Base-by-base conservation (phyloP, 2,797 vertebrate genomes). In the Smutsia temminckii region DNA sequence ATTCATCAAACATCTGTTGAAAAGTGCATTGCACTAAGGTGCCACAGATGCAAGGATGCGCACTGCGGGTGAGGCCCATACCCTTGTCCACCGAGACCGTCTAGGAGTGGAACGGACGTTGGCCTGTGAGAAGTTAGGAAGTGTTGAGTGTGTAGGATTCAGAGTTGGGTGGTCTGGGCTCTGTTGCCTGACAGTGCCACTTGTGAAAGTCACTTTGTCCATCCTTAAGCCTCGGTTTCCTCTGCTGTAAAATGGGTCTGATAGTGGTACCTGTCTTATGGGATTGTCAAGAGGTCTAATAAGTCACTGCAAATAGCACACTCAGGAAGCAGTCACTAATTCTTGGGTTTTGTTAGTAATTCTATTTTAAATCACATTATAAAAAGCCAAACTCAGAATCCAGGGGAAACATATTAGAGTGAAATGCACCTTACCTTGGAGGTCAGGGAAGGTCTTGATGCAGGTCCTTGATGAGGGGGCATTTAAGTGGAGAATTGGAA, bases 381-480 rank as follows among this genome's bases (percentile, higher is more conserved):
- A 32, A 74, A 55, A 68, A 17, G 23, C 25, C 32, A 69, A 64
- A 34, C 2, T 2, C 4, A 0, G 25, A 49, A 17, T 8, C 12
- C 2, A 11, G 46, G 37, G 21, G 37, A n/a, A 27, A 81, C n/a
- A 37, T 32, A 32, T 21, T 8, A 16, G 11, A 9, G 61, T 23
- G 37, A 46, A 21, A 20, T 42, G 2, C 42, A n/a, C 72, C 32
- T 64, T 14, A 1, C 13, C 7, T 1, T 13, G 3, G 81, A 37
- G n/a, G n/a, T 83, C 40, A 37, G 21, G 20, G 68, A 25, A 25
- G 37, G 53, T 1, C 46, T 46, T 46, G 46, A 46, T 46, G 46
- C 46, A 46, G 9, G 16, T 4, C 42, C 23, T 20, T 0, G 5
- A 11, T 0, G 16, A 17, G 27, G 27, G 49, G 53, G 17, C 5